Evolutionary conservation across 1,140 invertebrate genomes (phyloP).

Genomic region (Trypoxylus dichotomus): DNA sequence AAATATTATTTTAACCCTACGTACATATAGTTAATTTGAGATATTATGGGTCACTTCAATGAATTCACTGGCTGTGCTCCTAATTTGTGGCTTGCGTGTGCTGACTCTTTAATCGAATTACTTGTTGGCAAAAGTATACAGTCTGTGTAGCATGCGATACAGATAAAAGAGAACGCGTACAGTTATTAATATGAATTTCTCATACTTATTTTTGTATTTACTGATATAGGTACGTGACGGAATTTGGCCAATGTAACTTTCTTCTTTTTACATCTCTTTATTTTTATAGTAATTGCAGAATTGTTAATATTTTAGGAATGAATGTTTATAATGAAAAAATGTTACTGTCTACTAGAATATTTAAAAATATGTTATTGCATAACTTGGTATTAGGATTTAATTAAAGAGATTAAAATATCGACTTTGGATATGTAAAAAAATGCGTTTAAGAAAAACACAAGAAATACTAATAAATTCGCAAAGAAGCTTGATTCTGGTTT

Average conservation of each 20-base stretch:
- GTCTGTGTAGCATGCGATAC: neutral
- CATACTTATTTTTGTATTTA: neutral
- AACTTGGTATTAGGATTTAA: no score
- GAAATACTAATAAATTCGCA: no score
- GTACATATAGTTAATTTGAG: neutral
- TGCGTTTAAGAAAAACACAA: no score
- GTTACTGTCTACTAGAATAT: neutral
- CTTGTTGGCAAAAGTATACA: conserved; percentile 11
- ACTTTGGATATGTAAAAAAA: no score
- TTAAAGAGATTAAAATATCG: no score
- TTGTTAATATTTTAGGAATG: neutral
- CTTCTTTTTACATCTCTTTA: neutral
- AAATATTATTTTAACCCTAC: neutral
- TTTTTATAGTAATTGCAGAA: neutral
- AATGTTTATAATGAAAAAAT: neutral
- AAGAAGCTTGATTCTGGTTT: no score
- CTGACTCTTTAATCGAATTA: neutral
- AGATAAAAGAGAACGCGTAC: neutral
- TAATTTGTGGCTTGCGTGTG: conserved; percentile 9
- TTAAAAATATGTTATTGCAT: no score
- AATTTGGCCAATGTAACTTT: neutral
- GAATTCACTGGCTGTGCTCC: neutral
- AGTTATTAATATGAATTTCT: neutral
- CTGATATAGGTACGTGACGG: neutral
- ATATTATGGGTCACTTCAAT: conserved; percentile 1